These are phyloP conservation scores for Caerostris darwini DNA, from an alignment of 1,140 invertebrate species.

Conservation along the genomic window DNA sequence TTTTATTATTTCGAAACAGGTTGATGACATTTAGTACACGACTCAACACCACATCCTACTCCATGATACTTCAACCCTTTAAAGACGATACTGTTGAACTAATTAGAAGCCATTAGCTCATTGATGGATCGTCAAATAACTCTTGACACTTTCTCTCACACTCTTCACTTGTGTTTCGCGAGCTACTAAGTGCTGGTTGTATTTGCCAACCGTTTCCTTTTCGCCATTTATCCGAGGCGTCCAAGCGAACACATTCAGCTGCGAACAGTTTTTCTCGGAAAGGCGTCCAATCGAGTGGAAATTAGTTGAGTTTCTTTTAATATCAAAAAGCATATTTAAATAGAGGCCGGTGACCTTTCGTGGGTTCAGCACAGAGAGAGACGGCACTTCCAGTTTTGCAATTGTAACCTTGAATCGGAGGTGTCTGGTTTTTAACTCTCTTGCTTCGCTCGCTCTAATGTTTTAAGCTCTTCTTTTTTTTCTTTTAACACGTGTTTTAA, in stretches of 20 bases:
- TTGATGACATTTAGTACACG: neutral
- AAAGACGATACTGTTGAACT: neutral
- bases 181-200: neutral
- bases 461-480: no score
- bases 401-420: conserved; percentile 33
- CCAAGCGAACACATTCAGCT: neutral
- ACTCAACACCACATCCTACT: neutral
- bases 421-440: neutral
- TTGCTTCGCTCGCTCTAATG: neutral
- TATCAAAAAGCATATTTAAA: conserved; percentile 9
- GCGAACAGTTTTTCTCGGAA: neutral
- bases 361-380: neutral
- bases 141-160: conserved; percentile 17
- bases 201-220: neutral
- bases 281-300: neutral
- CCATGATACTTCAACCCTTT: neutral
- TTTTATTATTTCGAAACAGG: neutral
- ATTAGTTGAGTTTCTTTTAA: neutral
- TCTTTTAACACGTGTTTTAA: no score
- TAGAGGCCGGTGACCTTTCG: conserved; percentile 2
- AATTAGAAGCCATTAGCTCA: neutral
- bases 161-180: neutral
- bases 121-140: neutral
- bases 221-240: neutral
- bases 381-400: neutral